Conservation (phyloP, 2,797 vertebrate species). For the Gymnothorax reevesii region DNA sequence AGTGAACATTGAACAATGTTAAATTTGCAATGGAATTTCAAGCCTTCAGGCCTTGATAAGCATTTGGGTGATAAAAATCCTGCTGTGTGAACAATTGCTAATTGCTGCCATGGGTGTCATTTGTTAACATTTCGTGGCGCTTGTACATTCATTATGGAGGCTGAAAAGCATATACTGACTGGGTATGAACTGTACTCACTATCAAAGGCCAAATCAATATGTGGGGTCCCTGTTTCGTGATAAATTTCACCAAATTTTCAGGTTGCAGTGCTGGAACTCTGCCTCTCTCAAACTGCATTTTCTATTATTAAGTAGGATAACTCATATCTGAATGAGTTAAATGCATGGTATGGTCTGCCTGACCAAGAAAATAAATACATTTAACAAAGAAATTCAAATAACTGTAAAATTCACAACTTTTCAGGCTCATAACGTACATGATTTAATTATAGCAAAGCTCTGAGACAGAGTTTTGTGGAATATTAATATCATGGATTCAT, state of each 20-base stretch:
- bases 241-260: not conserved
- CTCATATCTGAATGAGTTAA: not conserved
- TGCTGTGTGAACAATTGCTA: slow-evolving; percentile 68
- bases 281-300: not conserved
- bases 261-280: not conserved
- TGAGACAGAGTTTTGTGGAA: not conserved
- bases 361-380: not conserved
- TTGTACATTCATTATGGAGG: not conserved
- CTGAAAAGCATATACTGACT: not conserved
- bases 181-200: not conserved
- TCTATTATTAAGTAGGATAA: not conserved
- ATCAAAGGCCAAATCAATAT: not conserved
- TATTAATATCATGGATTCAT: too few species aligned
- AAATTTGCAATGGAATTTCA: slow-evolving; percentile 64
- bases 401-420: not conserved
- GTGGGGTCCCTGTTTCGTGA: not conserved
- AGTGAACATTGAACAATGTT: slow-evolving; percentile 50
- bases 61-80: slow-evolving; percentile 54
- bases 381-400: not conserved
- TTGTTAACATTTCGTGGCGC: slow-evolving; percentile 5
- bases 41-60: slow-evolving; percentile 48
- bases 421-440: not conserved
- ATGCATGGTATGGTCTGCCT: not conserved
- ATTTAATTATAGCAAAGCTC: not conserved
- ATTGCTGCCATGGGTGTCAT: slow-evolving; percentile 68